Conservation (phyloP, 2,797 vertebrate genomes). For the Tenualosa ilisha region DNA sequence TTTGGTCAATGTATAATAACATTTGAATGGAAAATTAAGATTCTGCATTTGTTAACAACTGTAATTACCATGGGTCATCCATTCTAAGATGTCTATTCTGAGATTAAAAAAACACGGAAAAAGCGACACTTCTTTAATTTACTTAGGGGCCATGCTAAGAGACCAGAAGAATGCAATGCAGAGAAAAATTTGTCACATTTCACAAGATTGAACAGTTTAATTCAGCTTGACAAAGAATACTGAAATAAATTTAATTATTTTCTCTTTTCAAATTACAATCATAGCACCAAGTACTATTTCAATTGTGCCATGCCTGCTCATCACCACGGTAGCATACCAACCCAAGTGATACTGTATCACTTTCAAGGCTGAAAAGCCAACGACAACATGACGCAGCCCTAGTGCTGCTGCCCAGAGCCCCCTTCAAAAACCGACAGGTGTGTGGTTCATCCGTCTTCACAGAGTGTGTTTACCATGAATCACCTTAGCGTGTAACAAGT, state of each 20-base stretch:
- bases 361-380: slow-evolving; percentile 28
- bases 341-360: neutral
- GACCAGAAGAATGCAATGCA: neutral
- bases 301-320: slow-evolving; percentile 28
- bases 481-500: slow-evolving; percentile 6
- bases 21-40: too few relatives aligned
- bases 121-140: neutral
- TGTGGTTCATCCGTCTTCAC: neutral
- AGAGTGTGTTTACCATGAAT: slow-evolving; percentile 2
- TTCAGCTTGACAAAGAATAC: slow-evolving; percentile 52
- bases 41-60: too few relatives aligned
- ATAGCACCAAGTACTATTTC: slow-evolving; percentile 42
- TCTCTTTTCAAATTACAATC: slow-evolving; percentile 33
- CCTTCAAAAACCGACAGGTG: slow-evolving; percentile 10
- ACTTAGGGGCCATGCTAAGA: neutral
- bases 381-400: slow-evolving; percentile 14
- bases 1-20: too few relatives aligned
- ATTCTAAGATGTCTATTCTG: too few relatives aligned
- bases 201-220: slow-evolving; percentile 56
- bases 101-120: too few relatives aligned
- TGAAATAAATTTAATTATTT: slow-evolving; percentile 39
- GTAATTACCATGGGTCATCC: too few relatives aligned
- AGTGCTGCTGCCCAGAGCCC: slow-evolving; percentile 21
- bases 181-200: slow-evolving; percentile 24
- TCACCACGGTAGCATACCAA: slow-evolving; percentile 37